These are phyloP conservation scores for Drosophila nannoptera DNA, from an alignment of 1,140 invertebrate genomes.

Conservation along the genomic window DNA sequence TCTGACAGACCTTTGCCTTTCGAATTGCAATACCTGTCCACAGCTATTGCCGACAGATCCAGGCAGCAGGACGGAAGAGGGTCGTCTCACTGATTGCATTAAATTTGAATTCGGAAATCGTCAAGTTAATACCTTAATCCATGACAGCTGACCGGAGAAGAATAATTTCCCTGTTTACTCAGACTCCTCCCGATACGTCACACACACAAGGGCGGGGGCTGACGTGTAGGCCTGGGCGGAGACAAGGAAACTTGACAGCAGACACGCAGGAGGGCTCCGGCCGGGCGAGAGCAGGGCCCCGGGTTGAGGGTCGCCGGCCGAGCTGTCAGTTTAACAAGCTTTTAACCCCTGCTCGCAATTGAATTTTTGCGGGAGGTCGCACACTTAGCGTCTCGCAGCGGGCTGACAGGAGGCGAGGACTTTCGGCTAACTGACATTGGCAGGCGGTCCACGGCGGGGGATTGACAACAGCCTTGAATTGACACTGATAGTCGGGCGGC, in stretches of 20 bases:
- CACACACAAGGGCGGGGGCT: neutral
- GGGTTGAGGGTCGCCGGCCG: slow-evolving; percentile 22
- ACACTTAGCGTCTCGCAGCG: slow-evolving; percentile 12
- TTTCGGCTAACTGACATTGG: slow-evolving; percentile 64
- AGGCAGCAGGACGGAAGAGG: neutral
- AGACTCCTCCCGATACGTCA: neutral
- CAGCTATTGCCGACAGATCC: neutral
- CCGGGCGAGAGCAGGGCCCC: neutral
- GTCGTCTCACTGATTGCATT: neutral
- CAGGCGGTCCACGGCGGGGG: slow-evolving; percentile 57
- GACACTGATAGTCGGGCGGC: slow-evolving; percentile 59
- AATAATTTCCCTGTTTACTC: neutral
- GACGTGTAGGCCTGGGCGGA: slow-evolving; percentile 16
- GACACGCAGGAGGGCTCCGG: slow-evolving; percentile 40
- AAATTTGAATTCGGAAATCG: slow-evolving; percentile 7
- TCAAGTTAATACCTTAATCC: slow-evolving; percentile 36
- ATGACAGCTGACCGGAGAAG: slow-evolving; percentile 19
- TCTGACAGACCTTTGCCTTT: no score
- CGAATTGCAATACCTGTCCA: no score
- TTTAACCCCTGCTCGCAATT: slow-evolving; percentile 49
- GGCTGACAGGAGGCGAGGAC: slow-evolving; percentile 41
- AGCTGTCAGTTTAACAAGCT: slow-evolving; percentile 46
- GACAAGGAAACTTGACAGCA: slow-evolving; percentile 45
- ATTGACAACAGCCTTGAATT: slow-evolving; percentile 47
- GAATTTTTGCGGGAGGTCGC: slow-evolving; percentile 20